phyloP scores from a whole-genome alignment of 2,797 vertebrate species.

The Ctenopoma multispine region DNA sequence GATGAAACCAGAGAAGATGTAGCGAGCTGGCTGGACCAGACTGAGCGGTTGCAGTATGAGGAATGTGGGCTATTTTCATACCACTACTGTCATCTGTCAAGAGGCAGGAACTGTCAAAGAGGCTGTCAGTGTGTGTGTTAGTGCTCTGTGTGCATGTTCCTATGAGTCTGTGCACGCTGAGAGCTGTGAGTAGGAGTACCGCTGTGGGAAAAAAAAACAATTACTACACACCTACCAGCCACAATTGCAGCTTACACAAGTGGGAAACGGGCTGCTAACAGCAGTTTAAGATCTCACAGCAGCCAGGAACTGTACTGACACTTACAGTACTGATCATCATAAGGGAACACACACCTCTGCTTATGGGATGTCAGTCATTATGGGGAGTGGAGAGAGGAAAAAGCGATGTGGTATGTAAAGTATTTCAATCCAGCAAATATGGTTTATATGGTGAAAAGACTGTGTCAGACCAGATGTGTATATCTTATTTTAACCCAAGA shows the following conservation, averaged over 20 bases:
- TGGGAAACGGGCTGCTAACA: slow-evolving; percentile 50
- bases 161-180: slow-evolving; percentile 32
- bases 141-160: slow-evolving; percentile 5
- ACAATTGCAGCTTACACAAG: slow-evolving; percentile 43
- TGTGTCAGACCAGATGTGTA: not conserved
- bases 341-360: slow-evolving; percentile 24
- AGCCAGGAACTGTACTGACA: not conserved
- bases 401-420: slow-evolving; percentile 32
- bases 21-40: slow-evolving; percentile 68
- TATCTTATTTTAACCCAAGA: slow-evolving; percentile 11
- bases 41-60: slow-evolving; percentile 55
- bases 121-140: slow-evolving; percentile 39
- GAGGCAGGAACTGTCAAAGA: slow-evolving; percentile 60
- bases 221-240: slow-evolving; percentile 63
- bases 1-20: slow-evolving; percentile 18
- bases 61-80: slow-evolving; percentile 77
- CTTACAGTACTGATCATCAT: slow-evolving; percentile 15
- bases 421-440: slow-evolving; percentile 1
- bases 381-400: slow-evolving; percentile 18
- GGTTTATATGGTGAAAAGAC: not conserved
- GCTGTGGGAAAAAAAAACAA: slow-evolving; percentile 47
- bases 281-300: slow-evolving; percentile 2
- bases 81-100: slow-evolving; percentile 69
- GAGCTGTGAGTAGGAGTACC: slow-evolving; percentile 65
- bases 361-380: slow-evolving; percentile 49